Evolutionary conservation across 2,797 vertebrate genomes (phyloP), one percentile per base, ranked within the genome.

Genomic region (Eulemur mongoz): DNA sequence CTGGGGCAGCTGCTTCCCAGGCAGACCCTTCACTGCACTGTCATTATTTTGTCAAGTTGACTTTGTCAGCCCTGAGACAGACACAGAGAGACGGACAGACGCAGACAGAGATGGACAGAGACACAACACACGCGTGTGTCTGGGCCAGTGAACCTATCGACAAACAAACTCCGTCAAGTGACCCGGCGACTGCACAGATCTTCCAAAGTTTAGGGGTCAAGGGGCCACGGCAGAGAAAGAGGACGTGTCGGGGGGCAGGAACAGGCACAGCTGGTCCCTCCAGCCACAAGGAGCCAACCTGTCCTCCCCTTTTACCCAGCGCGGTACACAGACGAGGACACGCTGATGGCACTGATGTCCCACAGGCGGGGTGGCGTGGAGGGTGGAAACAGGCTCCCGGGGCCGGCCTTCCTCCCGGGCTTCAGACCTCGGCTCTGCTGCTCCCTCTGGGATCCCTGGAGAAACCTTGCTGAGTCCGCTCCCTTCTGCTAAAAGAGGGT

Each of bases 291-390:
- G 48, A 81, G 32, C 30, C 38, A 38, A 2, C 73, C 54, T 38
- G 10, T 7, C 5, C 0, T 67, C 79, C 35, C 10, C 75, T 40
- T 50, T 4, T n/a, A 45, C 81, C 94, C 30, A 15, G 61, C 76
- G 30, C 87, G 9, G 8, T 12, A 10, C 38, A 48, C 88, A 93
- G 48, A 79, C 6, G 1, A 61, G 54, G 80, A 69, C 2, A 0
- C 0, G 0, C n/a, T 92, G 45, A 27, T 27, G 17, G 10, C 38
- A 65, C 35, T 0, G 3, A 13, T 35, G 48, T 27, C 30, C 12
- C 57, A 72, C 13, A 3, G 6, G 12, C 65, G n/a, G 45, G 45
- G 18, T 0, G 1, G 22, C 14, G 2, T 1, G 40, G 59, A 13
- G 22, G 18, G 4, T 20, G 9, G 38, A 89, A n/a, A 75, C 13